Conservation (phyloP, 2,113 vertebrate genomes). For the Saccopteryx bilineata region DNA sequence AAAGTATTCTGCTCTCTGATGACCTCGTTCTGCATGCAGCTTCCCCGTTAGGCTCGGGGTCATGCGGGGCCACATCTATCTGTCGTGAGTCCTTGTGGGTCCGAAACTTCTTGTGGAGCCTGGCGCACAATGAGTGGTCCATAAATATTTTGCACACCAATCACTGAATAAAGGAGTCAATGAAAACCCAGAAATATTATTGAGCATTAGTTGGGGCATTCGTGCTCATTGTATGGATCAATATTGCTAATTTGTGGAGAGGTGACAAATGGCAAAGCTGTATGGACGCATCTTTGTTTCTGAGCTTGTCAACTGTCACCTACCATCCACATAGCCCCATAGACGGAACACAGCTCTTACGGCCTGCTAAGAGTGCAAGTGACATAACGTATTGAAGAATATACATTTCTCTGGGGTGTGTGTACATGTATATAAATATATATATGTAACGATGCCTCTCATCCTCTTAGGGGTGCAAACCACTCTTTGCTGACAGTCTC, state of each 20-base stretch:
- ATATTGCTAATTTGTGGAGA: background rate
- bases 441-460: background rate
- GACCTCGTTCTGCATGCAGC: too few species aligned
- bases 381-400: background rate
- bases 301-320: background rate
- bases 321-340: background rate
- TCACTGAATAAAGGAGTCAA: background rate
- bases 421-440: too few species aligned
- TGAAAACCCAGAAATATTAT: accelerated
- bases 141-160: background rate
- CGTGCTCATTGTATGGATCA: background rate
- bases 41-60: background rate
- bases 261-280: background rate
- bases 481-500: background rate
- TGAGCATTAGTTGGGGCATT: background rate
- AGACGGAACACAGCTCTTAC: background rate
- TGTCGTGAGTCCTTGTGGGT: background rate
- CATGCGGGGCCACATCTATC: background rate
- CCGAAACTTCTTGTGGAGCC: background rate
- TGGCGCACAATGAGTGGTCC: background rate
- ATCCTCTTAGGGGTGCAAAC: background rate
- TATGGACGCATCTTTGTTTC: background rate
- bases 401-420: too few species aligned
- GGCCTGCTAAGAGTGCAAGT: background rate
- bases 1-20: too few species aligned